Conservation (phyloP, 2,113 vertebrate species). For the Prinia subflava region DNA sequence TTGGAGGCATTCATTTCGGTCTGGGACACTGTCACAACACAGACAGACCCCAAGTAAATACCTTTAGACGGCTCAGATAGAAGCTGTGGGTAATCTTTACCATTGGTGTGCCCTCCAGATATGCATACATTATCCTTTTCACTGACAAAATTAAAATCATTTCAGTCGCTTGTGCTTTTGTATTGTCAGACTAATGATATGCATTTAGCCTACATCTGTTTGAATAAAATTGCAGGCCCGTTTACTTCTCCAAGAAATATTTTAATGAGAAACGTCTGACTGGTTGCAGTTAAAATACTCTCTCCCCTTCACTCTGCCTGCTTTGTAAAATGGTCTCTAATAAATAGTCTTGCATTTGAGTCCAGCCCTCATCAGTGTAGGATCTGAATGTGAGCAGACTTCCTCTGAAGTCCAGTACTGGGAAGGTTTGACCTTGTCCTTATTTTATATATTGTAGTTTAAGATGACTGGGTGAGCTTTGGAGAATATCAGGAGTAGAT, state of each 20-base stretch:
- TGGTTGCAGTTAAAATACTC: conserved; percentile 23
- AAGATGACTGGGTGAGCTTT: conserved; percentile 31
- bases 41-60: conserved; percentile 78
- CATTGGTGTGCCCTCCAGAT: conserved; percentile 46
- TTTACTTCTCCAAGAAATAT: conserved; percentile 51
- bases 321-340: not conserved
- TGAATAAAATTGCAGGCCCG: conserved; percentile 6
- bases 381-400: not conserved
- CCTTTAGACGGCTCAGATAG: conserved; percentile 62
- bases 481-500: not conserved
- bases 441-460: not conserved
- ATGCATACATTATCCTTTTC: conserved; percentile 46
- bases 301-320: not conserved
- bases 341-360: not conserved
- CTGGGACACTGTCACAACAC: conserved; percentile 82
- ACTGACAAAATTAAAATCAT: conserved; percentile 26
- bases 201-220: conserved; percentile 42
- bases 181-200: conserved; percentile 12
- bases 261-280: conserved; percentile 54
- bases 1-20: conserved; percentile 76
- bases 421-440: not conserved
- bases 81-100: conserved; percentile 67
- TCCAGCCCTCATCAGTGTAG: not conserved
- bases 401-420: not conserved
- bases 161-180: conserved; percentile 37